Evolutionary conservation across 37 sponge, comb jelly and placozoan species (phyloP).

Genomic region (Cladorhizidae sp.): DNA sequence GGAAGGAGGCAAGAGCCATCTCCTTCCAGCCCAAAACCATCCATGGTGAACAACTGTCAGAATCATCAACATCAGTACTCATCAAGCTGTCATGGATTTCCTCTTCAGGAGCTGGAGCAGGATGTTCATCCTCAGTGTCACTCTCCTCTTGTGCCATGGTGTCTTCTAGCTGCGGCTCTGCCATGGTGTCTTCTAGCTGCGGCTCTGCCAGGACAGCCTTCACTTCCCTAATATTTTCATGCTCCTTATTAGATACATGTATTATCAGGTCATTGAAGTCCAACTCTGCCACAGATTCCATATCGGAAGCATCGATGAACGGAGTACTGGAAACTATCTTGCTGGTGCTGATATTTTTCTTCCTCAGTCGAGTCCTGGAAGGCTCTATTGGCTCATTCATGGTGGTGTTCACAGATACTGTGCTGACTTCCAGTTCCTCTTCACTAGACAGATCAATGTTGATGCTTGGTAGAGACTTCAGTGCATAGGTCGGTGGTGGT

Average conservation of each 20-base stretch:
- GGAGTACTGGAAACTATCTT: conserved; percentile 14
- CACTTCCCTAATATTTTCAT: not conserved
- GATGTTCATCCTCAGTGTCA: no score
- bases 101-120: not conserved
- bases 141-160: no score
- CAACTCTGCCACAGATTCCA: not conserved
- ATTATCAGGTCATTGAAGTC: not conserved
- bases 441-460: conserved; percentile 6
- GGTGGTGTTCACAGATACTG: not conserved
- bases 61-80: not conserved
- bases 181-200: not conserved
- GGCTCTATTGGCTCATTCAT: conserved; percentile 1
- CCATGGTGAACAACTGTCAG: not conserved
- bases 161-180: no score
- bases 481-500: not conserved
- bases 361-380: conserved; percentile 14
- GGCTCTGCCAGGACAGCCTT: not conserved
- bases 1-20: conserved; percentile 1
- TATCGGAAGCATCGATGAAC: not conserved
- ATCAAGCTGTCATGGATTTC: not conserved
- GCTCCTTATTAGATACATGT: not conserved
- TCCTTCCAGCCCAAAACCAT: conserved; percentile 35
- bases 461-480: not conserved
- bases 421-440: not conserved
- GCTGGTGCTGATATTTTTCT: not conserved